Evolutionary conservation across 1,140 invertebrate genomes (phyloP).

Genomic region (Brachionus rubens): DNA sequence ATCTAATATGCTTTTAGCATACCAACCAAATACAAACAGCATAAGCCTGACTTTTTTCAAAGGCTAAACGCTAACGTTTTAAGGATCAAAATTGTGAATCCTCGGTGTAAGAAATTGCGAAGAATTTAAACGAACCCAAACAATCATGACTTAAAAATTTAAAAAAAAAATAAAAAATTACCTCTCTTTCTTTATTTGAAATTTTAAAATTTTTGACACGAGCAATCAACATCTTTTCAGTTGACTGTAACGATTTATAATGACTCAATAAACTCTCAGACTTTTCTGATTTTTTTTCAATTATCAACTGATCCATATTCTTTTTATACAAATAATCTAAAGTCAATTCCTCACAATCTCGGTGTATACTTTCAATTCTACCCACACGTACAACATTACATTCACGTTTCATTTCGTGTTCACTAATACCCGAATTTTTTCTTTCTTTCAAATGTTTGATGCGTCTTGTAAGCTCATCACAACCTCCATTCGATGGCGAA

Average conservation of each 20-base stretch:
- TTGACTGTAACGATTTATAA: background rate
- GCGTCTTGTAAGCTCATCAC: conserved; percentile 22
- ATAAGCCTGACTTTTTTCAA: too few species aligned
- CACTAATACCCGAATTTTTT: background rate
- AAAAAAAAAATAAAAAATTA: too few species aligned
- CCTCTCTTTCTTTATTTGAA: background rate
- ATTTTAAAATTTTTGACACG: background rate
- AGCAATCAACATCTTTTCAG: background rate
- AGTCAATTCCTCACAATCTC: conserved; percentile 21
- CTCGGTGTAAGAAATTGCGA: too few species aligned
- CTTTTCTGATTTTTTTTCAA: conserved; percentile 16
- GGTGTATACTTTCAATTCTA: background rate
- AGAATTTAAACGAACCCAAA: too few species aligned
- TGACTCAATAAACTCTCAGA: conserved; percentile 4
- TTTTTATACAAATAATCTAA: background rate
- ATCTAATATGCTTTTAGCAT: too few species aligned
- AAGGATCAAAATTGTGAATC: too few species aligned
- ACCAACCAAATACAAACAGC: too few species aligned
- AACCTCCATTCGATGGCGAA: conserved; percentile 19
- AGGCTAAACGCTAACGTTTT: too few species aligned
- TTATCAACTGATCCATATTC: background rate
- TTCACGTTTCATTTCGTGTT: background rate
- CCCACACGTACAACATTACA: conserved; percentile 11
- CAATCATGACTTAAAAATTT: too few species aligned
- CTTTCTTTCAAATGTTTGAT: background rate